phyloP scores from a whole-genome alignment of 2,888 invertebrate genomes.

The Hypselothyrea guttata region DNA sequence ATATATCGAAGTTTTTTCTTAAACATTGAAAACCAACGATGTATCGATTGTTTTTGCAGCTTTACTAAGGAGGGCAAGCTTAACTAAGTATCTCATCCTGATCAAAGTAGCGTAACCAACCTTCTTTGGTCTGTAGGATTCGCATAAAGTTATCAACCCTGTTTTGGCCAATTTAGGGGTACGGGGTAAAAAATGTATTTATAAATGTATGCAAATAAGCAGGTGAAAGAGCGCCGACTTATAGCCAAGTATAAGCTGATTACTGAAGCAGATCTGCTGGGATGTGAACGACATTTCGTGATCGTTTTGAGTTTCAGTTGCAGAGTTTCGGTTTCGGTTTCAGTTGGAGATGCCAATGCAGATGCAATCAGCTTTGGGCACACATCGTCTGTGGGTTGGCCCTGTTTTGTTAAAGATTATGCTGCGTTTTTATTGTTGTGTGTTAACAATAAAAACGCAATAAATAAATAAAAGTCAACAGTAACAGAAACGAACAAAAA shows the following conservation, averaged over 20 bases:
- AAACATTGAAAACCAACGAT: too few species aligned
- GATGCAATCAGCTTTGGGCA: constrained; percentile 2
- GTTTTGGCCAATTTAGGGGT: too few species aligned
- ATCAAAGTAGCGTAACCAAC: too few species aligned
- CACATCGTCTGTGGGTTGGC: constrained; percentile 36
- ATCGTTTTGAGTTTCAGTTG: not conserved
- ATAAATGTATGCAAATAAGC: not conserved
- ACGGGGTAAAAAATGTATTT: too few species aligned
- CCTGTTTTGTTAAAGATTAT: constrained; percentile 33
- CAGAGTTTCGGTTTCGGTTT: not conserved
- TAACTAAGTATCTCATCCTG: too few species aligned
- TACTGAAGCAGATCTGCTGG: constrained; percentile 4
- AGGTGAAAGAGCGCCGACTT: not conserved
- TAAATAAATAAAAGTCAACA: not conserved
- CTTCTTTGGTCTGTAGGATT: too few species aligned
- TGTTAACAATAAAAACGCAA: constrained; percentile 33
- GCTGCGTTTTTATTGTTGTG: constrained; percentile 39
- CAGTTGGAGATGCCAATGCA: not conserved
- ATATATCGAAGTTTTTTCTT: too few species aligned
- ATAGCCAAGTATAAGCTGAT: not conserved
- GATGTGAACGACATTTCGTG: not conserved
- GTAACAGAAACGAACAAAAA: not conserved
- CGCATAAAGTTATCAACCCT: too few species aligned
- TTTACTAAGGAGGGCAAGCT: too few species aligned
- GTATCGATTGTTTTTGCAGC: too few species aligned